phyloP scores from a whole-genome alignment of 2,888 invertebrate genomes.

The Spodoptera exigua region DNA sequence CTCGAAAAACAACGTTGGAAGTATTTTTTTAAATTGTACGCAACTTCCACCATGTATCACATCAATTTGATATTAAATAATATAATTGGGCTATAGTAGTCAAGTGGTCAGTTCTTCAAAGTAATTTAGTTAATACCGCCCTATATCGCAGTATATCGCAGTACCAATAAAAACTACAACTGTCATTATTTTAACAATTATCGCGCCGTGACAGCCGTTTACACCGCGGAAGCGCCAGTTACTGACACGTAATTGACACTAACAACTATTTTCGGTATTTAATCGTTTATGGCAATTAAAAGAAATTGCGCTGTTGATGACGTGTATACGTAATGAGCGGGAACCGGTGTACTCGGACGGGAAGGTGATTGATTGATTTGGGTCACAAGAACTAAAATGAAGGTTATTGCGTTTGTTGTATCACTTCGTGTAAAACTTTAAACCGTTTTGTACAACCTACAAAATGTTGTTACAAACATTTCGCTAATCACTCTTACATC shows the following conservation, averaged over 20 bases:
- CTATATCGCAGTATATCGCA: slow-evolving; percentile 13
- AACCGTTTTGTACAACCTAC: no score
- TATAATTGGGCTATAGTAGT: not conserved
- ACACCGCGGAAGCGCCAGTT: slow-evolving; percentile 10
- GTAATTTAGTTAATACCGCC: slow-evolving; percentile 37
- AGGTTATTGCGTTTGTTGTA: slow-evolving; percentile 9
- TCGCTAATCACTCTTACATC: no score
- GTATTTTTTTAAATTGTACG: not conserved
- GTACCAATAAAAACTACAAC: slow-evolving; percentile 36
- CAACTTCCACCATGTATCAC: slow-evolving; percentile 11
- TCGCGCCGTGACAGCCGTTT: slow-evolving; percentile 14
- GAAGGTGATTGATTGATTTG: slow-evolving; percentile 24
- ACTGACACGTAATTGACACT: slow-evolving; percentile 42
- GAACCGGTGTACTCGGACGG: not conserved
- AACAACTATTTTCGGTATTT: slow-evolving; percentile 27
- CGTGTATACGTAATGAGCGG: slow-evolving; percentile 33
- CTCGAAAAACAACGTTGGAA: not conserved
- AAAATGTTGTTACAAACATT: no score
- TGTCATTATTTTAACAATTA: slow-evolving; percentile 45
- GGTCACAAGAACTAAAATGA: slow-evolving; percentile 25
- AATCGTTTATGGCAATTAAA: slow-evolving; percentile 31
- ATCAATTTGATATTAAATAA: slow-evolving; percentile 18
- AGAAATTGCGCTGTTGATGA: slow-evolving; percentile 32
- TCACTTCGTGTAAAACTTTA: not conserved
- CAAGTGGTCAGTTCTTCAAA: not conserved